Base-by-base conservation (phyloP, 37 sponge, comb jelly and placozoan species). In the Ephydatia muelleri region DNA sequence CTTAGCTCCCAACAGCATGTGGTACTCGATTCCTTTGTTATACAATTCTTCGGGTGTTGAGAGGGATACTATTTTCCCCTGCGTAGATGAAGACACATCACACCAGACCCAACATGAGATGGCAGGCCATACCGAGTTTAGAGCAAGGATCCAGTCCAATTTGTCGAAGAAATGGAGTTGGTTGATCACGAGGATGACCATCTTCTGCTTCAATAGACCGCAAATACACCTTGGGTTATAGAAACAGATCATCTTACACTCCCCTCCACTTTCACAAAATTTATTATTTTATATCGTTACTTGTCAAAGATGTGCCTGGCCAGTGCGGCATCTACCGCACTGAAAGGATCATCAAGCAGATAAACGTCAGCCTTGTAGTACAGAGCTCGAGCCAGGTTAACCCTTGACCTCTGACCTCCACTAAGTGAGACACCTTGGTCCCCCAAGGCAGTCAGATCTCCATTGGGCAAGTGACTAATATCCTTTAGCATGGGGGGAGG, bases 361-460 rank as follows among this genome's bases (percentile, higher is more conserved):
- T 87, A 89, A 49, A 92, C 75, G 67, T 92, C 95, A 38, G 93
- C 93, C 23, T 87, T 35, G 49, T 75, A 83, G 76, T 95, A 95
- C 36, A 92, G 76, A 27, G 93, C 90, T 67, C 95, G 84, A 8
- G 97, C 97, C 38, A 97, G 90, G 75, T 88, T 89, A 14, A 97
- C 88, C 70, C 97, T 87, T n/a, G 96, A 88, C 89, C 92, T 94
- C 85, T 97, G 97, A 26, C 97, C 97, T 19, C 97, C 97, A 91
- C 95, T 97, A 49, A 94, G 85, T 25, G 95, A 92, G 35, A 94
- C 91, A 38, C 97, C 97, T 71, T 89, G 88, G 80, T 92, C 95
- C 32, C 97, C 97, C 1, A 94, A 89, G 38, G 86, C 75, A 19
- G 97, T 97, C 80, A 70, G 72, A 65, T 97, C 97, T 36, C 97